Evolutionary conservation across 2,113 vertebrate species (phyloP).

Genomic region (Spea multiplicata): DNA sequence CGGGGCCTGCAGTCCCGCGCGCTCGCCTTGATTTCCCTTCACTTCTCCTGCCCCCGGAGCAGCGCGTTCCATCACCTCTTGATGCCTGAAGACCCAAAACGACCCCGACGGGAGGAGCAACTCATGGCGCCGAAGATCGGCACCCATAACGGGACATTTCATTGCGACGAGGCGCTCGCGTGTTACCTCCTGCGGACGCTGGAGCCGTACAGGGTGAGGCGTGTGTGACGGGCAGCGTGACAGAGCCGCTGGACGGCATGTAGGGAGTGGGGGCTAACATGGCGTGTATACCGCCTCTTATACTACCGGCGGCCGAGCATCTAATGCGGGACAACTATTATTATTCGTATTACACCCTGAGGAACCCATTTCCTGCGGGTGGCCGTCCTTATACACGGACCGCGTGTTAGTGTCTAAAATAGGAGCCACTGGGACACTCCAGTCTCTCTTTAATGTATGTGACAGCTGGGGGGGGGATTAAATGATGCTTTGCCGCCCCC

Average conservation of each 20-base stretch:
- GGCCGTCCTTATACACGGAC: too few species aligned
- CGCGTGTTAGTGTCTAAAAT: too few species aligned
- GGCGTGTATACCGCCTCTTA: background rate
- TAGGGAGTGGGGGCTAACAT: background rate
- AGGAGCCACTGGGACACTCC: too few species aligned
- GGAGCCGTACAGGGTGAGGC: slow-evolving; percentile 77
- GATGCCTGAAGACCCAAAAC: slow-evolving; percentile 49
- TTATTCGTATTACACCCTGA: too few species aligned
- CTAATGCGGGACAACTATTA: too few species aligned
- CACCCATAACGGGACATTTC: slow-evolving; percentile 90
- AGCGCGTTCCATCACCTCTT: background rate
- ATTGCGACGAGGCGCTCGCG: slow-evolving; percentile 90
- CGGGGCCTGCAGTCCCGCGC: rapidly evolving
- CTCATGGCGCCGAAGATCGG: slow-evolving; percentile 69
- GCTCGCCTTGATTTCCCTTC: background rate
- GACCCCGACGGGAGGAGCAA: slow-evolving; percentile 24
- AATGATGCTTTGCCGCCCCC: too few species aligned
- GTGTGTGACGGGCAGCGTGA: background rate
- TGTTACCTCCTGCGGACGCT: slow-evolving; percentile 85
- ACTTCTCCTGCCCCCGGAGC: background rate
- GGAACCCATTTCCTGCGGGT: too few species aligned
- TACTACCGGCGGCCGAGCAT: background rate
- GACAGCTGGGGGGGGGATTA: too few species aligned
- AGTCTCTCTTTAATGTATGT: too few species aligned
- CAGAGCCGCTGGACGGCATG: too few species aligned